Conservation (phyloP, 2,888 invertebrate species). For the Drosophila phalerata region DNA sequence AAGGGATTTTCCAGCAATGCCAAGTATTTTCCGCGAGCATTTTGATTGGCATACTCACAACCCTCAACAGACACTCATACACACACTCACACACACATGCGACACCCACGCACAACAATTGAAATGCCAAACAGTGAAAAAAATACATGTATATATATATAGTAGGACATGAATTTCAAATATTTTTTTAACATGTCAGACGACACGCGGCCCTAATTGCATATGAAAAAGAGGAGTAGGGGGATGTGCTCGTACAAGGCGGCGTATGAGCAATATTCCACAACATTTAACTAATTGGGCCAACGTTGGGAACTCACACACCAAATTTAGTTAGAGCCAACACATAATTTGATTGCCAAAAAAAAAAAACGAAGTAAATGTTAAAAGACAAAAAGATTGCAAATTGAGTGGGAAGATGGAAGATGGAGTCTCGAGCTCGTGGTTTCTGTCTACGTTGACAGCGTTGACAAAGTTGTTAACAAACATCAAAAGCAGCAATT, state of each 20-base stretch:
- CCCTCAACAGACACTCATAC: slow-evolving; percentile 7
- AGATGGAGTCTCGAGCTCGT: neutral
- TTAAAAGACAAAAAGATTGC: slow-evolving; percentile 50
- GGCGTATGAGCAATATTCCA: slow-evolving; percentile 72
- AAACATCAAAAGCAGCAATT: slow-evolving; percentile 81
- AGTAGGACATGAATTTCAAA: slow-evolving; percentile 75
- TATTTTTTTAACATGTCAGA: slow-evolving; percentile 71
- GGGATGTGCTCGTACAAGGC: slow-evolving; percentile 6
- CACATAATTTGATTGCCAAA: slow-evolving; percentile 66
- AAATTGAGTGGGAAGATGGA: slow-evolving; percentile 49
- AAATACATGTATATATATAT: slow-evolving; percentile 42
- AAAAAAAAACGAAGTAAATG: slow-evolving; percentile 19
- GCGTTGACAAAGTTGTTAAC: slow-evolving; percentile 74
- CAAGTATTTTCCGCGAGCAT: slow-evolving; percentile 78
- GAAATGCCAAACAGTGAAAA: slow-evolving; percentile 67
- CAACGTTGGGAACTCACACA: slow-evolving; percentile 28
- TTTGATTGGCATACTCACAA: slow-evolving; percentile 74
- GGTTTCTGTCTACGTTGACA: slow-evolving; percentile 22
- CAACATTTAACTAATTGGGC: slow-evolving; percentile 76
- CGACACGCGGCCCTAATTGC: slow-evolving; percentile 75
- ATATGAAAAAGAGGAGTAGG: slow-evolving; percentile 20
- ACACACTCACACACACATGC: slow-evolving; percentile 16
- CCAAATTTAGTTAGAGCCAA: slow-evolving; percentile 51
- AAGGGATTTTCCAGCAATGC: slow-evolving; percentile 64
- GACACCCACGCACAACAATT: slow-evolving; percentile 58